These are phyloP conservation scores for Hylaea fasciaria DNA, from an alignment of 2,888 invertebrate genomes.

Conservation along the genomic window DNA sequence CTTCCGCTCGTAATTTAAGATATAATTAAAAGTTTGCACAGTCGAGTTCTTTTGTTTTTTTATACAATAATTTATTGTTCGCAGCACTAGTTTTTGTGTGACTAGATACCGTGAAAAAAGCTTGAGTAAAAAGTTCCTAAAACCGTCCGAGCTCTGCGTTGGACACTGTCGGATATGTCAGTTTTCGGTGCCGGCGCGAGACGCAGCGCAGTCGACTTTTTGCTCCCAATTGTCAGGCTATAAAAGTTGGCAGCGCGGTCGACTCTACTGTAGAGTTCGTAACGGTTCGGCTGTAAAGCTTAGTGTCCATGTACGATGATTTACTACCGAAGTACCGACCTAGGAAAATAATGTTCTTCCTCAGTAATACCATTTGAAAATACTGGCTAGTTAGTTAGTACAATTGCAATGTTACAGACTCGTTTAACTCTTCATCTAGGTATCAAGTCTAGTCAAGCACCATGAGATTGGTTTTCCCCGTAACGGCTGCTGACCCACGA, in stretches of 20 bases:
- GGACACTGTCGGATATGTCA: constrained; percentile 44
- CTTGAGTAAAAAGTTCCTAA: constrained; percentile 16
- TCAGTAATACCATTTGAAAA: neutral
- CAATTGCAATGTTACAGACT: neutral
- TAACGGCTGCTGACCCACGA: too few relatives aligned
- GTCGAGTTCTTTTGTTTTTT: too few relatives aligned
- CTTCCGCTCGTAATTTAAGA: too few relatives aligned
- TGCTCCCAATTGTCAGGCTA: constrained; percentile 47
- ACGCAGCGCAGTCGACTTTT: constrained; percentile 28
- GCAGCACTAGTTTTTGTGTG: neutral
- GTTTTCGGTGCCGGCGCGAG: constrained; percentile 44
- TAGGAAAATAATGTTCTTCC: neutral
- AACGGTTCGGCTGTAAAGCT: constrained; percentile 41
- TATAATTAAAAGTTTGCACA: too few relatives aligned
- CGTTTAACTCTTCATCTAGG: neutral
- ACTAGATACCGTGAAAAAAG: constrained; percentile 3
- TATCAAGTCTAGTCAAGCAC: neutral
- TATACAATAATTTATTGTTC: too few relatives aligned
- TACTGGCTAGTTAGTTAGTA: too few relatives aligned
- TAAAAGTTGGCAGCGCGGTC: constrained; percentile 46
- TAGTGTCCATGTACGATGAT: constrained; percentile 18
- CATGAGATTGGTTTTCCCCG: neutral
- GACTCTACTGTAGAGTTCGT: constrained; percentile 36
- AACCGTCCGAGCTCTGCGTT: constrained; percentile 7
- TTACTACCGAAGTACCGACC: constrained; percentile 1